Evolutionary conservation across 2,888 invertebrate genomes (phyloP), one percentile per base, ranked within the genome.

Genomic region (Uropetala carovei): DNA sequence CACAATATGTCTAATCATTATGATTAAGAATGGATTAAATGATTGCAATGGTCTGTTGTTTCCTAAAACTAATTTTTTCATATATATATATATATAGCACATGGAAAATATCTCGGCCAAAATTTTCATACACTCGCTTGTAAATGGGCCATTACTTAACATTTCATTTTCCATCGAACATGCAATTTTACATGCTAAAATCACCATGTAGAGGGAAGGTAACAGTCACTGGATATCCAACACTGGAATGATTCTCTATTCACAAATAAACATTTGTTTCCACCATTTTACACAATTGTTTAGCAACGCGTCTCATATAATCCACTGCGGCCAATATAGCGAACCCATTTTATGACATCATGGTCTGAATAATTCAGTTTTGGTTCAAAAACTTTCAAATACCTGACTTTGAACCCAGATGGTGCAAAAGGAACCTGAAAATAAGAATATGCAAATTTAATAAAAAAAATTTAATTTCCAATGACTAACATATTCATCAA

Each of bases 301-400:
- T 97, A 99, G 96, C 99, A 99, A 95, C 99, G 96, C 75, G 99
- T 99, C 96, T 99, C 99, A 95, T 99, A 99, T 84, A 99, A 97
- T 92, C 99, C 99, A 95, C 99, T 99, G 94, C 99, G 97, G 85
- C 99, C 99, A 94, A 99, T 99, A 96, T 99, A 99, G 59, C 99
- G 97, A 93, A 99, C 99, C 99, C 99, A 99, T 97, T 99, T 99
- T 95, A 99, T 99, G 93, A 99, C 99, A 95, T 99, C 99, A 94
- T 99, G 99, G 95, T 99, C 99, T 0, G 99, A 99, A 95, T 99
- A 99, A 96, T 99, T 99, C 94, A 99, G 96, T 95, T 99, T 99
- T 0, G 99, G 98, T 95, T 99, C 99, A 94, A 99, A 99, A 93
- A 99, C 99, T 95, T 99, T 99, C 94, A 99, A 96, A 95, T 99